Evolutionary conservation across 2,888 invertebrate genomes (phyloP).

Genomic region (Trisateles emortualis): DNA sequence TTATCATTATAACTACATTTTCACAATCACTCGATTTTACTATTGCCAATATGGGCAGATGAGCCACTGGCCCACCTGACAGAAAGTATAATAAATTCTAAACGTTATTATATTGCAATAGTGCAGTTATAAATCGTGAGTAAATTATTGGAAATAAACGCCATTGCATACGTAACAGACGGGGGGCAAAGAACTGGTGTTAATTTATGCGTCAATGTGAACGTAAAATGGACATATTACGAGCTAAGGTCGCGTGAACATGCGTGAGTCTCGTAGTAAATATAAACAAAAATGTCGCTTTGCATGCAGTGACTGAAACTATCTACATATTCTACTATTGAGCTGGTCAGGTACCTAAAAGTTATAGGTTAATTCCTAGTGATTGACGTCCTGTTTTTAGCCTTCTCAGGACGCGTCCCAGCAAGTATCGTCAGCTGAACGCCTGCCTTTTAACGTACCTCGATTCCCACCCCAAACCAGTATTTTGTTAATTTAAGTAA

Average conservation of each 20-base stretch:
- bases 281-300: neutral
- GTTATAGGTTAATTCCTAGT: neutral
- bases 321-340: neutral
- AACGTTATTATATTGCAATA: neutral
- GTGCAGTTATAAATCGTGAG: neutral
- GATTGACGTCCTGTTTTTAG: too few species aligned
- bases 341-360: neutral
- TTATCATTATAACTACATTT: too few species aligned
- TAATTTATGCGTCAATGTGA: slow-evolving; percentile 5
- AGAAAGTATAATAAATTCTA: too few species aligned
- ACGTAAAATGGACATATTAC: slow-evolving; percentile 8
- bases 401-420: too few species aligned
- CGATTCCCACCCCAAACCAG: too few species aligned
- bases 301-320: neutral
- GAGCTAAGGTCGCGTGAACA: slow-evolving; percentile 8
- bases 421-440: too few species aligned
- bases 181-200: slow-evolving; percentile 5
- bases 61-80: too few species aligned
- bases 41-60: too few species aligned
- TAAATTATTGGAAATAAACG: neutral
- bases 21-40: too few species aligned
- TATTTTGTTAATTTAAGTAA: too few species aligned
- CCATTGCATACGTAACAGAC: slow-evolving; percentile 4
- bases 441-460: too few species aligned
- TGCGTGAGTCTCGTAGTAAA: neutral